Evolutionary conservation across 2,113 vertebrate genomes (phyloP).

Genomic region (Tragelaphus buxtoni): DNA sequence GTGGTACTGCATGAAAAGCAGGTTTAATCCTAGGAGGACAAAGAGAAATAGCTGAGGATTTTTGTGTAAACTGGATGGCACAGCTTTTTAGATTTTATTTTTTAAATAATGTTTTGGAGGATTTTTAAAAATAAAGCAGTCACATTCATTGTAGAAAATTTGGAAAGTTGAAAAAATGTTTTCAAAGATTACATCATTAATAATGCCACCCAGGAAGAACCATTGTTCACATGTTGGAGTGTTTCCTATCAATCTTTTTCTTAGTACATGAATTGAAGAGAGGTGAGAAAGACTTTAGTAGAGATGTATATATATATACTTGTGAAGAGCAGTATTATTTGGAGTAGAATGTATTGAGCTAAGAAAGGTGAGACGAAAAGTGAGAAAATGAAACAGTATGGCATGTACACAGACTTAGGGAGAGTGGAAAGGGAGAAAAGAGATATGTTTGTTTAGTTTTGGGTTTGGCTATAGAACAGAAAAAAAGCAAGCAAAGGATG

Average conservation of each 20-base stretch:
- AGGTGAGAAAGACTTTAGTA: neutral
- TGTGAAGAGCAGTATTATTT: neutral
- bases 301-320: neutral
- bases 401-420: neutral
- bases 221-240: neutral
- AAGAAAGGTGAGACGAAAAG: neutral
- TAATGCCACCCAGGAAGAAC: neutral
- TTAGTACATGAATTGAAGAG: neutral
- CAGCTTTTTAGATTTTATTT: neutral
- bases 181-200: neutral
- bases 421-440: neutral
- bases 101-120: neutral
- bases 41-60: neutral
- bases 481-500: neutral
- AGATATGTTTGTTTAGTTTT: neutral
- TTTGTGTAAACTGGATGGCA: neutral
- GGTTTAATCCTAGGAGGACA: slow-evolving; percentile 34
- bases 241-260: neutral
- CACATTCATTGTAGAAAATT: neutral
- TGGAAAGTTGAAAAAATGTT: slow-evolving; percentile 14
- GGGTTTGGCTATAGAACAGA: neutral
- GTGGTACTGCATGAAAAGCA: slow-evolving; percentile 44
- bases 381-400: neutral
- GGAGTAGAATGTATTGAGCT: neutral
- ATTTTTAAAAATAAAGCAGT: neutral